Base-by-base conservation (phyloP, 2,113 vertebrate genomes). In the Poeciliopsis prolifica region DNA sequence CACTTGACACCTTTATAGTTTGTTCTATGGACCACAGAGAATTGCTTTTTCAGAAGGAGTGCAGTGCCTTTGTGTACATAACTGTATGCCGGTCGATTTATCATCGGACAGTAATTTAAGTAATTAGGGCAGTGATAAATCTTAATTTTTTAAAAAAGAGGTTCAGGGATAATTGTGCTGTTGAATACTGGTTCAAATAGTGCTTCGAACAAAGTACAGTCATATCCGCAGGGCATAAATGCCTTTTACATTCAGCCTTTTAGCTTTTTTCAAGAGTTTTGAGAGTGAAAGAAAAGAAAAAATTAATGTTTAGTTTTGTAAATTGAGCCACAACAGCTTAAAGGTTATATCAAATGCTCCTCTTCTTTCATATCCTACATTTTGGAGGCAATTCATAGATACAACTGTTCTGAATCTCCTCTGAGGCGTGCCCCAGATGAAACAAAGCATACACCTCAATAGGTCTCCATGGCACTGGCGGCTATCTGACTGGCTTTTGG, bases 361-460 rank as follows among this genome's bases (percentile, higher is more conserved):
- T 31, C 75, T 86, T 79, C 63, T 67, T 60, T 28, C 63, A n/a
- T 73, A 68, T 61, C 74, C 78, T 82, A 63, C 76, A 80, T 88
- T 90, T 88, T 89, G 74, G 81, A 89, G 68, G 73, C 75, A 85
- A 72, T 88, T 86, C 70, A n/a, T 82, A 61, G 61, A 83, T 79
- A 83, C 78, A 89, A 78, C 81, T 65, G 72, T 83, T n/a, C 73
- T 66, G 75, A 72, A 28, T 90, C 77, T 90, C 91, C 91, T 91
- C 80, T 70, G 92, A 91, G 92, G 82, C 85, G 58, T 89, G 90
- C 91, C 89, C 91, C 72, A 88, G 88, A 92, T 92, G 91, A 93
- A 92, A 92, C 88, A 90, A 90, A 89, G 90, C 90, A 86, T 81
- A 86, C 87, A 92, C 92, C 92, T 92, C 91, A 89, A 92, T 88